Base-by-base conservation (phyloP, 2,113 vertebrate genomes). In the Dicrurus megarhynchus region DNA sequence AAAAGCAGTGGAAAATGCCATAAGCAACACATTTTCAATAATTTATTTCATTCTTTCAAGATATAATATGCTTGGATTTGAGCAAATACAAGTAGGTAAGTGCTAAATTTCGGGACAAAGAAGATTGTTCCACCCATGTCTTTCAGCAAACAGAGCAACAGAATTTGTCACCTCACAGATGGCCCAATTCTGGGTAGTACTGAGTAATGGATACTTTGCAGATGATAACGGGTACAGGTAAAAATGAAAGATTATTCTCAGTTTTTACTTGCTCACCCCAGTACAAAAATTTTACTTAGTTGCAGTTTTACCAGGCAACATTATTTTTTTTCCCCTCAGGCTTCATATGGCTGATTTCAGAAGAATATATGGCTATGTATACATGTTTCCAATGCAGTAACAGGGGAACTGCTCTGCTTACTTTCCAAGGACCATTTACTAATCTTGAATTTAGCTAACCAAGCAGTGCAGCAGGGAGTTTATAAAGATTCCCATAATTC, bases 401-500 rank as follows among this genome's bases (percentile, higher is more conserved):
- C 47, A 79, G 42, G 55, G 56, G 44, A 68, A 49, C 17, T 59
- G 70, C 93, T 92, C 63, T 91, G 84, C 61, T 93, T 94, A 50
- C 75, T 89, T 95, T 93, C 63, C 78, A 86, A 83, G 85, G 82
- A 61, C 67, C 69, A 84, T 94, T 95, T 91, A 79, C 65, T 82
- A 79, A 89, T 87, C 87, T 59, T 79, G 76, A 92, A 86, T 50
- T 96, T 74, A 93, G 71, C 50, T 91, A 96, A 92, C 84, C 64
- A 80, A 92, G 85, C 52, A 80, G 67, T 5, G 27, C 44, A 84
- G 39, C 60, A 59, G 35, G n/a, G 64, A 89, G 18, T 93, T 96
- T 90, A 64, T 86, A 92, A 86, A 86, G 73, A 53, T 89, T 91
- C 75, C 24, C 50, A 63, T 80, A 88, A 83, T 90, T 95, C 76